A percentile compares a stretch with the other conserved stretches of the same genome.
These are phyloP conservation scores for Zaprionus lachaisei DNA, from an alignment of 1,140 invertebrate species.

Conservation along the genomic window DNA sequence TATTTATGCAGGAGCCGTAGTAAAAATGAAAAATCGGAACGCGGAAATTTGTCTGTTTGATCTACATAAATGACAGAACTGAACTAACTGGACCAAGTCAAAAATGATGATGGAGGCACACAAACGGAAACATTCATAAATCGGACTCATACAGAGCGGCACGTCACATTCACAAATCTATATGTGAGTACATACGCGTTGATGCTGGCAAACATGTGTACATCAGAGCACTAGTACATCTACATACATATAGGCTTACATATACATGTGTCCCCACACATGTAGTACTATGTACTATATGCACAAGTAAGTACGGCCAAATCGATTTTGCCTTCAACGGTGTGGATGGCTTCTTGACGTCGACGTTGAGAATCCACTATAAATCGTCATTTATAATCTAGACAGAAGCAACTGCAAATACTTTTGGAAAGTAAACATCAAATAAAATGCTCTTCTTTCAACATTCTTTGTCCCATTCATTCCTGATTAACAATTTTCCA, in stretches of 20 bases:
- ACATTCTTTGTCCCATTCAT: not conserved
- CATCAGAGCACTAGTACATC: not conserved
- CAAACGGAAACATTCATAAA: constrained; percentile 63
- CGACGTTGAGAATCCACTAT: constrained; percentile 69
- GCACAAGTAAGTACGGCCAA: constrained; percentile 45
- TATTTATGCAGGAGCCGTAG: not conserved
- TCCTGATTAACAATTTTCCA: not conserved
- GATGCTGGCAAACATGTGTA: constrained; percentile 12
- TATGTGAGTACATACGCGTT: constrained; percentile 17
- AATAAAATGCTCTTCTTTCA: not conserved
- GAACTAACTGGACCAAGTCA: constrained; percentile 68
- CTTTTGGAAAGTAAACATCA: not conserved
- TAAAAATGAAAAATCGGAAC: constrained; percentile 15
- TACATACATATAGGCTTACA: not conserved
- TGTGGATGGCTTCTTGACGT: constrained; percentile 53
- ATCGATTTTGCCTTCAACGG: constrained; percentile 57
- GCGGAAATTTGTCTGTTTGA: constrained; percentile 59
- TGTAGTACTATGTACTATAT: constrained; percentile 5
- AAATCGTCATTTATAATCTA: constrained; percentile 52
- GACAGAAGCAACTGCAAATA: constrained; percentile 18
- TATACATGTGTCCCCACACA: not conserved
- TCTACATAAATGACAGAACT: constrained; percentile 69
- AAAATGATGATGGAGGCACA: constrained; percentile 60
- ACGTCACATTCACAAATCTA: constrained; percentile 35
- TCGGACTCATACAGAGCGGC: constrained; percentile 49